Base-by-base conservation (phyloP, 1,140 invertebrate species). In the Scylla paramamosain region DNA sequence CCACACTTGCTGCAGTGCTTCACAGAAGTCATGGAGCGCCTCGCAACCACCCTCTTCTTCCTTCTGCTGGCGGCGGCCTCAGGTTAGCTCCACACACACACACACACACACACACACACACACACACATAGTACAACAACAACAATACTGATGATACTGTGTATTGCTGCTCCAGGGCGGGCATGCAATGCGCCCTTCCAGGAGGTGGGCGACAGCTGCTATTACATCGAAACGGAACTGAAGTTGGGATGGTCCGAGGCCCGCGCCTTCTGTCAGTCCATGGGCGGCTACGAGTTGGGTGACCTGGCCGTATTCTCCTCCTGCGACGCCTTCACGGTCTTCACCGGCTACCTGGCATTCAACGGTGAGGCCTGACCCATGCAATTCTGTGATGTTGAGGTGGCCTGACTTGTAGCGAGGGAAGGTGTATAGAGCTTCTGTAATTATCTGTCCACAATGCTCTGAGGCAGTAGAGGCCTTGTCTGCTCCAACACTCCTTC, bases 191-290 rank as follows among this genome's bases (percentile, higher is more conserved):
- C 88, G 52, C 93, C 93, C 6, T 90, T 91, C 67, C 32, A 67
- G 31, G 6, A 6, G 32, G 87, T 82, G 39, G 93, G 29, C 4
- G 52, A 31, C 29, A 31, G 25, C 32, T 94, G 93, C 88, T 16
- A 91, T 28, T 94, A 94, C 32, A 20, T 94, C 29, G 46, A 90
- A 8, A 31, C 20, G 29, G 52, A 83, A 0, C 0, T 28, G 45
- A n/a, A 28, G 31, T 25, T 94, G 48, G 28, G 31, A 6, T 94
- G 93, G 93, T 39, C 59, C 39, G 93, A 91, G 32, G 93, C 93
- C 7, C 48, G 93, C 28, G 59, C 77, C 14, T 82, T 28, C n/a
- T 94, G 93, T 77, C n/a, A 67, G 6, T 7, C 3, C 0, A 12
- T 94, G 59, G 59, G 32, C 0, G 88, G 87, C 4, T 52, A 94